Evolutionary conservation across 2,797 vertebrate species (phyloP), one percentile per base, ranked within the genome.

Genomic region (Mastacembelus armatus): DNA sequence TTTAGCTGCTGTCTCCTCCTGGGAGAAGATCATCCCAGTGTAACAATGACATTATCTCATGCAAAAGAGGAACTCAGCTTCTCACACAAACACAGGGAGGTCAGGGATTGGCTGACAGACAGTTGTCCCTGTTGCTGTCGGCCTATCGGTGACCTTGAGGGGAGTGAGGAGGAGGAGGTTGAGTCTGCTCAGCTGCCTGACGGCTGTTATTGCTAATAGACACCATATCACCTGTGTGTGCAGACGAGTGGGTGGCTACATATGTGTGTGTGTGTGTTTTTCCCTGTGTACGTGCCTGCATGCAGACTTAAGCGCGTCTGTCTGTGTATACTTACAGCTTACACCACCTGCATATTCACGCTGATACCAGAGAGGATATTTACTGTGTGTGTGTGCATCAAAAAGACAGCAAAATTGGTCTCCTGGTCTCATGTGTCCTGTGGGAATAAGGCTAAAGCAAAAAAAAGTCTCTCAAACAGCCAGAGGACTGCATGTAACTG

Each of bases 171-270:
- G 58, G 35, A 38, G 38, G 38, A 70, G 54, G 68, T 71, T 10
- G 29, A 61, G 76, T 83, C 70, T 24, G 22, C 52, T 77, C 58
- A 74, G 76, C 80, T 74, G 60, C 56, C 40, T 5, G 16, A 36
- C 65, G 66, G 70, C 66, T 59, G 72, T 83, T 88, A 86, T 85
- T 85, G 40, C 56, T 45, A 63, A 39, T 67, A 81, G 67, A 86
- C 77, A 51, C 27, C 10, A 3, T 74, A 59, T 79, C 74, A 87
- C 85, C 80, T 80, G 52, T 42, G 47, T 75, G 67, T 18, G 39
- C 11, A 22, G 19, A 39, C 2, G 32, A 12, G 33, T 39, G 16
- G 33, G 62, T 3, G n/a, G 70, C 38, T 63, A 8, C 16, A 22
- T n/a, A n/a, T 43, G 44, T 52, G 36, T 44, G 48, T 52, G 33